phyloP scores from a whole-genome alignment of 2,797 vertebrate species.

The Gymnodraco acuticeps region DNA sequence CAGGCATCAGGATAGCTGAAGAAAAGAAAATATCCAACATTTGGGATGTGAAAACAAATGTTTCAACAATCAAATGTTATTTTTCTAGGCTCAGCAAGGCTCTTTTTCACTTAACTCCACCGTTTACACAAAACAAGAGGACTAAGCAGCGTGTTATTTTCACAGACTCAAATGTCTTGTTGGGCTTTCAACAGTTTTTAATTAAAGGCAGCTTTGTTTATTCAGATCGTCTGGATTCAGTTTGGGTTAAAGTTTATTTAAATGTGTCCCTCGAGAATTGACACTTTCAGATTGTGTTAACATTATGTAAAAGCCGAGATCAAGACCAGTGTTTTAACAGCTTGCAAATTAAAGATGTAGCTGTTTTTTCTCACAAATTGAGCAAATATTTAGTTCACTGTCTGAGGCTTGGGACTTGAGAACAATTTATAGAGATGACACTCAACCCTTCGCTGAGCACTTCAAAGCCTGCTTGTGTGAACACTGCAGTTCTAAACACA shows the following conservation, averaged over 20 bases:
- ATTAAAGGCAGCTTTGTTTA: constrained; percentile 41
- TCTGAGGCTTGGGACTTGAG: not conserved
- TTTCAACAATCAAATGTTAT: constrained; percentile 29
- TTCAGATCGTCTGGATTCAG: constrained; percentile 5
- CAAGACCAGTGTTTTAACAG: constrained; percentile 3
- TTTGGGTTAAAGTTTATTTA: constrained; percentile 9
- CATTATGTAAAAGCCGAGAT: constrained; percentile 12
- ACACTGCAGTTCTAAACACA: constrained; percentile 3
- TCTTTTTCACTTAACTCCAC: constrained; percentile 40
- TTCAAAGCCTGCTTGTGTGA: constrained; percentile 6
- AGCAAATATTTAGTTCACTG: constrained; percentile 23
- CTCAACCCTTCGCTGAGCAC: constrained; percentile 18
- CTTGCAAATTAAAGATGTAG: constrained; percentile 1
- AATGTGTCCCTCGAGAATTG: constrained; percentile 8
- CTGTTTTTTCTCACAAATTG: not conserved
- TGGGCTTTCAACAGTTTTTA: constrained; percentile 37
- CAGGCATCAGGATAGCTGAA: not conserved
- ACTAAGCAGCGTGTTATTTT: constrained; percentile 50
- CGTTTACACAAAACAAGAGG: constrained; percentile 37
- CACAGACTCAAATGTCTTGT: constrained; percentile 45
- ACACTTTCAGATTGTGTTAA: constrained; percentile 21
- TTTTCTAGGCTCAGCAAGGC: constrained; percentile 14
- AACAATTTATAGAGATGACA: constrained; percentile 24
- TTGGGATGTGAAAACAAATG: constrained; percentile 21
- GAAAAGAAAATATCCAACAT: not conserved